These are phyloP conservation scores for Drosophila parvula DNA, from an alignment of 1,140 invertebrate species.

Conservation along the genomic window DNA sequence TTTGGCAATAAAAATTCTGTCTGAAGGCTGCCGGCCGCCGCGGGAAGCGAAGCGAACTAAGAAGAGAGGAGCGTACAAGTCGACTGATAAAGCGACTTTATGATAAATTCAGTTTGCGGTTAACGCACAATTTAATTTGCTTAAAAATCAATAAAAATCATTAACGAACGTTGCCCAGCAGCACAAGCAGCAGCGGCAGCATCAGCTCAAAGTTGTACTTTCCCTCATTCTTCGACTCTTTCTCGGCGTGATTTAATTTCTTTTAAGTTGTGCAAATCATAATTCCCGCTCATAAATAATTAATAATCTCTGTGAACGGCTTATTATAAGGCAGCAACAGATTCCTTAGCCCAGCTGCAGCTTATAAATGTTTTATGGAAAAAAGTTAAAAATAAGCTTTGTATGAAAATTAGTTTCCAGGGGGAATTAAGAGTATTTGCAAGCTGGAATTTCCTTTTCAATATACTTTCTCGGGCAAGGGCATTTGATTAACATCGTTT, in stretches of 20 bases:
- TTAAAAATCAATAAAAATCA: constrained; percentile 81
- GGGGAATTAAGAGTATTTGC: neutral
- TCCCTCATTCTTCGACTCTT: neutral
- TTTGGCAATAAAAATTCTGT: constrained; percentile 77
- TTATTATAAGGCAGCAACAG: constrained; percentile 15
- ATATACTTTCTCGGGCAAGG: neutral
- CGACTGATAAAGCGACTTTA: constrained; percentile 76
- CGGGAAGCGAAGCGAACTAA: constrained; percentile 4
- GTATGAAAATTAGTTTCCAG: constrained; percentile 5
- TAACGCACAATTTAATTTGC: constrained; percentile 81
- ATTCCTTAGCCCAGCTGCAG: constrained; percentile 14
- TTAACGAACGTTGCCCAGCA: constrained; percentile 49
- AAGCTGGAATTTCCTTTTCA: neutral
- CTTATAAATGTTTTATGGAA: constrained; percentile 3
- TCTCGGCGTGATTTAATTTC: constrained; percentile 13
- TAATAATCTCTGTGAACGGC: constrained; percentile 39
- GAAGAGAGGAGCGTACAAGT: neutral
- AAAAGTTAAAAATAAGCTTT: constrained; percentile 15
- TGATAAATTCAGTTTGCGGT: constrained; percentile 78
- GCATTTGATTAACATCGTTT: constrained; percentile 2
- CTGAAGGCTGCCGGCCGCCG: constrained; percentile 46
- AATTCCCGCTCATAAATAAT: constrained; percentile 46
- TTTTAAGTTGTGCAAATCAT: constrained; percentile 20
- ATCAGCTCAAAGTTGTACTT: neutral
- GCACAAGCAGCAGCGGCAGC: neutral